Evolutionary conservation across 1,140 invertebrate genomes (phyloP), one percentile per base, ranked within the genome.

Genomic region (Drosophila pseudoananassae): DNA sequence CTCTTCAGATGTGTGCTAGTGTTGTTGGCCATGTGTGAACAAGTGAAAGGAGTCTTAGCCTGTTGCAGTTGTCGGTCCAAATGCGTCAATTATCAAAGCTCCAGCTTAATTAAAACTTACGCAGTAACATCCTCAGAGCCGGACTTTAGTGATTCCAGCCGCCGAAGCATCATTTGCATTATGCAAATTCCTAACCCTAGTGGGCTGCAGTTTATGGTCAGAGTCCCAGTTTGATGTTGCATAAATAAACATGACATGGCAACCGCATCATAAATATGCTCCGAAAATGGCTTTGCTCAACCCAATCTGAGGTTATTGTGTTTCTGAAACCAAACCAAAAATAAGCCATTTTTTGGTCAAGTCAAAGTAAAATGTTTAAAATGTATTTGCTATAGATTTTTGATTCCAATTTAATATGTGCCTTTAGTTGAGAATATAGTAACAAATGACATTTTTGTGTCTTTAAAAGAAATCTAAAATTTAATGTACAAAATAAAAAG

Each of bases 191-290:
- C 40, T 45, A 36, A 60, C 15, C 38, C 23, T 12, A 51, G 45
- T 52, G 47, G 63, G 45, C 36, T 79, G 70, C 66, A 55, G 50
- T 52, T 64, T 66, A 70, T 60, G 72, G 73, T 43, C 53, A 57
- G 52, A 63, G 47, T 70, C 14, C 17, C 15, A 23, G 17, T 43
- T 82, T 75, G 58, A 80, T 78, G 59, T 64, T 55, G 71, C 72
- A 80, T 78, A 85, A 82, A 85, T 85, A 85, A 77, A 87, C 78
- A 87, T 82, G 66, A 74, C 60, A 70, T 74, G 74, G 64, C 76
- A 76, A 81, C 77, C 77, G 54, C 74, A 66, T 81, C 70, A 66
- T 76, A 88, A 87, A 87, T 82, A 82, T 75, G 74, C 49, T 71
- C 65, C 77, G 47, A 61, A n/a, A 33, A 54, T 71, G 53, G 56